A percentile compares a stretch with the other conserved stretches of the same genome.
Conservation (phyloP, 2,888 invertebrate genomes). For the Yponomeuta malinellus region DNA sequence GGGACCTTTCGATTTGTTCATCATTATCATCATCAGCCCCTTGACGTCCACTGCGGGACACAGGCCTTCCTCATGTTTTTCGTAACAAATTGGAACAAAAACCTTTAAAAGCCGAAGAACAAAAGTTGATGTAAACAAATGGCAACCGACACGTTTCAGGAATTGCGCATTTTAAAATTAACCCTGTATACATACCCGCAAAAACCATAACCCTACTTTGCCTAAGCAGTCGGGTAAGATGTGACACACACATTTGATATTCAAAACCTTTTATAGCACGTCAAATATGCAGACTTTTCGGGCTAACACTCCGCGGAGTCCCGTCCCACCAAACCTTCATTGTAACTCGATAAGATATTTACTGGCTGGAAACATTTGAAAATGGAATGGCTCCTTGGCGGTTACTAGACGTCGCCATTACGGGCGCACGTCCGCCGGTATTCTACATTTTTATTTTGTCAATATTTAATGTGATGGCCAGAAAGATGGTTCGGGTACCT, state of each 20-base stretch:
- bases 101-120: no score
- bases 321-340: slow-evolving; percentile 56
- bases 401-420: slow-evolving; percentile 53
- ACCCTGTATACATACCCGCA: no score
- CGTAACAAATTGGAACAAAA: no score
- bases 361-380: slow-evolving; percentile 66
- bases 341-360: slow-evolving; percentile 74
- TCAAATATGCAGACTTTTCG: slow-evolving; percentile 15
- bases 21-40: no score
- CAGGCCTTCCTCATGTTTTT: no score
- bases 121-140: no score
- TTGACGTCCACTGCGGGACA: no score
- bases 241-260: neutral
- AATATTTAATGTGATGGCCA: slow-evolving; percentile 70
- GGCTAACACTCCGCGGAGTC: slow-evolving; percentile 43
- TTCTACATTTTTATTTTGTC: slow-evolving; percentile 74
- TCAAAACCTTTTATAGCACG: slow-evolving; percentile 2
- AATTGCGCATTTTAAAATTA: no score
- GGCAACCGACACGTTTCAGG: no score
- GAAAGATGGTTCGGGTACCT: slow-evolving; percentile 27
- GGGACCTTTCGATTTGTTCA: no score
- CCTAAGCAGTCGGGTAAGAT: neutral
- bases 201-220: no score
- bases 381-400: slow-evolving; percentile 65
- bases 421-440: slow-evolving; percentile 55